Evolutionary conservation across 1,140 invertebrate genomes (phyloP), one percentile per base, ranked within the genome.

Genomic region (Musca vetustissima): DNA sequence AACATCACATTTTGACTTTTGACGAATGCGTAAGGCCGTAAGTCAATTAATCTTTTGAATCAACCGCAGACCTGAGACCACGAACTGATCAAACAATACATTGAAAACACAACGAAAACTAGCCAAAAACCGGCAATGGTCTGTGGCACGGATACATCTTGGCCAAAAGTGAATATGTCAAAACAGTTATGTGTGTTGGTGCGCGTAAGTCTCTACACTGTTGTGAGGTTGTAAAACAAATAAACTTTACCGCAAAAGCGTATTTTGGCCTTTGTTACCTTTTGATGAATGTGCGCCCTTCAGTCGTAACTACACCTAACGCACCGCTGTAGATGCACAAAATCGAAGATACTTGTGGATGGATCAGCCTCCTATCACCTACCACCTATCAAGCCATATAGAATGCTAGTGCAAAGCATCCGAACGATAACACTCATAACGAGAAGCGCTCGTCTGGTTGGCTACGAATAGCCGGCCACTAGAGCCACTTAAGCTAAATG

Each of bases 31-130:
- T 69, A 69, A 71, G 73, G 69, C 61, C 71, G 66, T 55, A 70
- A 76, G 78, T 80, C 78, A 78, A 80, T 80, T 79, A 79, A 79
- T 78, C 75, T 74, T 71, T 65, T 69, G 73, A 79, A 79, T 64
- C 59, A 69, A 57, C 36, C 48, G 49, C 48, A 69, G 59, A 32
- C 67, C n/a, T 13, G 64, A 64, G 53, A 52, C 59, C 19, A 69
- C 28, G 52, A 32, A 24, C 67, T 47, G 17, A 65, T 52, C 57
- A 25, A 49, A 53, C 48, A 53, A 8, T 43, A 68, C 11, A 22
- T 48, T n/a, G 21, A 32, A 64, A 64, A 32, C 21, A 64, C 11
- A 19, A 64, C 32, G 8, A 21, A 64, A 21, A 52, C 22, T 52
- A 19, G 17, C 22, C 50, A 8, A 52, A 19, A 52, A 21, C 50